Evolutionary conservation across 2,888 invertebrate genomes (phyloP).

Genomic region (Neria commutata): DNA sequence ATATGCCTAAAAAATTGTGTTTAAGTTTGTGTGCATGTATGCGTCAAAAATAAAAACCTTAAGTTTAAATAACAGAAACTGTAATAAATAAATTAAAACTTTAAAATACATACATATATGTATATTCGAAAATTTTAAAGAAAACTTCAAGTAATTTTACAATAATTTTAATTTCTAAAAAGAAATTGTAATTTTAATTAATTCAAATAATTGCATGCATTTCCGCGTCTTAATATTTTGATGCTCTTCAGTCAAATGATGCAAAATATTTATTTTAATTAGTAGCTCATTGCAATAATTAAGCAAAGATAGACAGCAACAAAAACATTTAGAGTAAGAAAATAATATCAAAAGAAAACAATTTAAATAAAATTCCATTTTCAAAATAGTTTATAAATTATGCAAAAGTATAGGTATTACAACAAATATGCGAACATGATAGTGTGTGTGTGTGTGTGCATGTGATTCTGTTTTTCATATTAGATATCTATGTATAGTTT

Average conservation of each 20-base stretch:
- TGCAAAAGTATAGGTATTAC: slow-evolving; percentile 2
- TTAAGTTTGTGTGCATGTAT: too few relatives aligned
- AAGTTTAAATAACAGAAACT: too few relatives aligned
- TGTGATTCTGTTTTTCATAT: slow-evolving; percentile 8
- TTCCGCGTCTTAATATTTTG: too few relatives aligned
- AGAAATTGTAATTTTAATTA: not conserved
- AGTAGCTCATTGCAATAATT: too few relatives aligned
- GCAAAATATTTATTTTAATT: too few relatives aligned
- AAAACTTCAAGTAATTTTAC: not conserved
- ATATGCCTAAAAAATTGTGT: too few relatives aligned
- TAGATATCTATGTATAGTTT: slow-evolving; percentile 12
- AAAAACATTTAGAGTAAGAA: too few relatives aligned
- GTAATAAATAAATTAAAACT: not conserved
- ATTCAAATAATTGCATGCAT: too few relatives aligned
- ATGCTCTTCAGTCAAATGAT: too few relatives aligned
- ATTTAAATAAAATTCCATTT: not conserved
- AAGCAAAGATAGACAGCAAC: too few relatives aligned
- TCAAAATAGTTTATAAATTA: not conserved
- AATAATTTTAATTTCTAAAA: not conserved
- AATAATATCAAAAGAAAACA: not conserved
- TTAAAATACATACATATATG: not conserved
- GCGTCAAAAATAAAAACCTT: too few relatives aligned
- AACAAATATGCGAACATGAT: slow-evolving; percentile 16
- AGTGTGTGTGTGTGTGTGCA: slow-evolving; percentile 6
- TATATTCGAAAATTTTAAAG: not conserved